Evolutionary conservation across 2,113 vertebrate genomes (phyloP).

Genomic region (Gadus macrocephalus): DNA sequence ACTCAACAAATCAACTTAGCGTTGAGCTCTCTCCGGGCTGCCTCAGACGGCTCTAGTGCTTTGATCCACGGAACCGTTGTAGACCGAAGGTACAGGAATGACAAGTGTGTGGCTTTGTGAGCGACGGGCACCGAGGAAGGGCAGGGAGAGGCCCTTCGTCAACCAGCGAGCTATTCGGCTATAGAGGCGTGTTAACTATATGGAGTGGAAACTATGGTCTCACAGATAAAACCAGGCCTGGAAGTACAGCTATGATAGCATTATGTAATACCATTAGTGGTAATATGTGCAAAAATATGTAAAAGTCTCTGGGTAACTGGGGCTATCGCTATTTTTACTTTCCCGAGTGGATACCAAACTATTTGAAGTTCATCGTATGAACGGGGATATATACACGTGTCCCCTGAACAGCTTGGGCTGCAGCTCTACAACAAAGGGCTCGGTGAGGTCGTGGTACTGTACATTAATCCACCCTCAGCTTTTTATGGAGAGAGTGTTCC

Average conservation of each 20-base stretch:
- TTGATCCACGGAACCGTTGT: neutral
- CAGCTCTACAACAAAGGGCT: no score
- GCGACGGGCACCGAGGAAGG: no score
- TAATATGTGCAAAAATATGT: constrained; percentile 52
- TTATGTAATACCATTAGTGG: constrained; percentile 48
- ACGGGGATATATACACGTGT: constrained; percentile 17
- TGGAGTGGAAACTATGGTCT: constrained; percentile 6
- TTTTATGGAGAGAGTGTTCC: constrained; percentile 76
- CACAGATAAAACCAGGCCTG: constrained; percentile 22
- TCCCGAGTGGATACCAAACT: constrained; percentile 39
- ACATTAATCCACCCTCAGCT: constrained; percentile 84
- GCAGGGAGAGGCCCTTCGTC: neutral
- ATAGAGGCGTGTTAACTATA: neutral
- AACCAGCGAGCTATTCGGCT: constrained; percentile 10
- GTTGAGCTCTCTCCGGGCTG: no score
- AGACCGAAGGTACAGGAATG: neutral
- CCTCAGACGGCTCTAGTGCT: no score
- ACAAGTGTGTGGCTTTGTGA: no score
- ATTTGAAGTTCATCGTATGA: constrained; percentile 32
- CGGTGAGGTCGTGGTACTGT: constrained; percentile 1
- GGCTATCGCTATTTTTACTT: constrained; percentile 44
- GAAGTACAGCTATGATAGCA: constrained; percentile 17
- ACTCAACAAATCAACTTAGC: no score
- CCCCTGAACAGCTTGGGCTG: neutral
- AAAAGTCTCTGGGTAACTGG: constrained; percentile 43